Base-by-base conservation (phyloP, 2,113 vertebrate genomes). In the Oncorhynchus clarkii region DNA sequence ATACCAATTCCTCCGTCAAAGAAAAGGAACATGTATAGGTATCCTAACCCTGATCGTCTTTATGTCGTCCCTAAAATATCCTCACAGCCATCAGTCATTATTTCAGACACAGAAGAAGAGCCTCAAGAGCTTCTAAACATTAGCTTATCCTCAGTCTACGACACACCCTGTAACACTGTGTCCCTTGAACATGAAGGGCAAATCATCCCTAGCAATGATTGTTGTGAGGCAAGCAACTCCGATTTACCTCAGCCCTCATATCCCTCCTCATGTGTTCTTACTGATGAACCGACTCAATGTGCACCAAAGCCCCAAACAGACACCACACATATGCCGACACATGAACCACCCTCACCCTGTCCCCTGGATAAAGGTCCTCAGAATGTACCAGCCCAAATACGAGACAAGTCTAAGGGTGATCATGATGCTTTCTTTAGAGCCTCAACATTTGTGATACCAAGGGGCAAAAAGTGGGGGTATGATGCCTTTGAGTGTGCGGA, bases 11-110 rank as follows among this genome's bases (percentile, higher is more conserved):
- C 57, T 20, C 48, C 80, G 24, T 79, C 77, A 45, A 59, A 66
- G 26, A 76, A 71, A 22, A 77, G 80, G 12, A 62, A 73, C 39
- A 29, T 88, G 31, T 88, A 83, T 76, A 49, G 62, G 60, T 88
- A 88, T 71, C 76, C 85, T 24, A 78, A 89, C 29, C 85, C 83
- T 8, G 85, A 88, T 74, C 74, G 27, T 9, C 75, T 87, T 9
- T 87, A 89, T 48, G 69, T 86, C 1, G 65, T 76, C 18, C 72
- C 76, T 34, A 48, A 8, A 6, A 18, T 31, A 22, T 77, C 76
- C 34, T 70, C 62, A 2, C 51, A 69, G 57, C 54, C 39, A 7
- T 76, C 34, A 1, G 20, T 76, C 20, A 16, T 80, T 62, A 22
- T 75, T 72, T 68, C 77, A 14, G 73, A 77, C 39, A 9, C 74